Conservation (phyloP, 1,140 invertebrate genomes). For the Trichonephila clavata region DNA sequence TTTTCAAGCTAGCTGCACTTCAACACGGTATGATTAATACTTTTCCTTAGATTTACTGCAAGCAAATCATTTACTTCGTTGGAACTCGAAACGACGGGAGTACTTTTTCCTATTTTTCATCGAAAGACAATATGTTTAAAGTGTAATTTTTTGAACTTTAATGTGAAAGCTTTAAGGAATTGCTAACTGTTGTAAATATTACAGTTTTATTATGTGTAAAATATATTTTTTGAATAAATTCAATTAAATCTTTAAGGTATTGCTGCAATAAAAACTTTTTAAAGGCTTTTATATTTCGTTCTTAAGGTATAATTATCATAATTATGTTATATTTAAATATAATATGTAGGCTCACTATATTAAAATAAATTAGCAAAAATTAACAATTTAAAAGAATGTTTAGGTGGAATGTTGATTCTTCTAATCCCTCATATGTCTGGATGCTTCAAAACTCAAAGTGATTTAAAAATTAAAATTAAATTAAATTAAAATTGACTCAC, state of each 20-base stretch:
- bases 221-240: too few relatives aligned
- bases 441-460: too few relatives aligned
- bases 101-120: neutral
- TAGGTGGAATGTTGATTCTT: neutral
- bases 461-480: too few relatives aligned
- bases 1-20: neutral
- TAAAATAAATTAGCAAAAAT: too few relatives aligned
- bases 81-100: neutral
- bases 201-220: neutral
- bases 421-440: neutral
- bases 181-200: neutral
- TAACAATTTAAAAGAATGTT: too few relatives aligned
- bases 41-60: neutral
- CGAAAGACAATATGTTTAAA: neutral
- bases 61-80: constrained; percentile 30
- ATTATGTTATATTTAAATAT: too few relatives aligned
- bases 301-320: too few relatives aligned
- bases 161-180: neutral
- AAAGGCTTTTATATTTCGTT: too few relatives aligned
- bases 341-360: too few relatives aligned
- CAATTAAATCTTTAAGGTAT: too few relatives aligned
- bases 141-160: neutral
- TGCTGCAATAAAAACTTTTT: too few relatives aligned
- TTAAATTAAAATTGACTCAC: too few relatives aligned
- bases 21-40: neutral